A percentile compares a stretch with the other conserved stretches of the same genome.
phyloP scores from a whole-genome alignment of 2,888 invertebrate species.

The Notodonta ziczac region DNA sequence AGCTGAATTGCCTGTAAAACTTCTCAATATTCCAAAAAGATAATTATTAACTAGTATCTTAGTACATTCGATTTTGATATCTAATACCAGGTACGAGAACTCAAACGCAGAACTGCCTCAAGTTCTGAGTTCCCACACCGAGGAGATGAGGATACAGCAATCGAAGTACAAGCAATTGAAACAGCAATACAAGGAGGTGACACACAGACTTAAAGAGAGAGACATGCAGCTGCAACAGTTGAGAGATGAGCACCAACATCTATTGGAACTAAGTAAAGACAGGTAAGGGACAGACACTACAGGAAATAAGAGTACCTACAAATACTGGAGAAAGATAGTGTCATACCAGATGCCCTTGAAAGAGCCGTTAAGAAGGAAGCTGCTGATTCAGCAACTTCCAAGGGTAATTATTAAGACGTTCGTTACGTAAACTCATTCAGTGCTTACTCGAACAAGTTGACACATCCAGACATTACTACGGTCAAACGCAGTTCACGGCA shows the following conservation, averaged over 20 bases:
- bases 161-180: conserved; percentile 88
- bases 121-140: conserved; percentile 90
- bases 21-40: too few relatives aligned
- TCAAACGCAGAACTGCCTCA: conserved; percentile 91
- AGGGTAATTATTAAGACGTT: too few relatives aligned
- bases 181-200: conserved; percentile 85
- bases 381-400: too few relatives aligned
- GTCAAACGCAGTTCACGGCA: too few relatives aligned
- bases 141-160: conserved; percentile 90
- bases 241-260: conserved; percentile 88
- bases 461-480: too few relatives aligned
- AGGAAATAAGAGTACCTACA: not conserved
- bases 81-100: conserved; percentile 86
- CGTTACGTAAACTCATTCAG: too few relatives aligned
- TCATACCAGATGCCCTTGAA: too few relatives aligned
- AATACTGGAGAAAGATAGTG: too few relatives aligned
- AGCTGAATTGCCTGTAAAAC: too few relatives aligned
- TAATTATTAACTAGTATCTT: too few relatives aligned
- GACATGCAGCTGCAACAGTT: conserved; percentile 87
- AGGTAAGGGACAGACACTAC: conserved; percentile 66
- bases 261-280: conserved; percentile 89
- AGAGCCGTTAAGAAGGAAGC: too few relatives aligned
- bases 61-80: not conserved
- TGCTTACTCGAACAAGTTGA: too few relatives aligned
- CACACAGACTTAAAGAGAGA: conserved; percentile 87